Evolutionary conservation across 2,113 vertebrate genomes (phyloP).

Genomic region (Pteronura brasiliensis): DNA sequence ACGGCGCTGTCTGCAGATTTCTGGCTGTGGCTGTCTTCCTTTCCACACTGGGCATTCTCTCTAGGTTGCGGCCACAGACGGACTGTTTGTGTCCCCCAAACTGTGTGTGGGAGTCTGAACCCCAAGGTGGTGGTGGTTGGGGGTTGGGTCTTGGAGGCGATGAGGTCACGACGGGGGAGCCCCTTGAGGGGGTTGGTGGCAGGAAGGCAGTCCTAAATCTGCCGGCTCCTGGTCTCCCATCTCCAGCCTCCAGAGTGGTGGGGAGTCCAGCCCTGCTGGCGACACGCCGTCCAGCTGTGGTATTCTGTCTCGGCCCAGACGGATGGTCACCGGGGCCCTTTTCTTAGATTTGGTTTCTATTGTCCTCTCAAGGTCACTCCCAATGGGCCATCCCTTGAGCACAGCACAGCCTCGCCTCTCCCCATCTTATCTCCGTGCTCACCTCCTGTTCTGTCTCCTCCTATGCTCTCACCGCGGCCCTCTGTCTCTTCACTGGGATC

Average conservation of each 20-base stretch:
- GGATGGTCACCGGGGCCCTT: not conserved
- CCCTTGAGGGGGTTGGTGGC: too few species aligned
- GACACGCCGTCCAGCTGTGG: too few species aligned
- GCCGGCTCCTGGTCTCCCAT: rapidly evolving
- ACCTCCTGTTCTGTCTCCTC: not conserved
- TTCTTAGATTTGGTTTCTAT: not conserved
- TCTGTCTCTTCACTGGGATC: not conserved
- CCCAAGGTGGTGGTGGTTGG: not conserved
- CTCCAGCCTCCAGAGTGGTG: not conserved
- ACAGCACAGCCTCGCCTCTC: not conserved
- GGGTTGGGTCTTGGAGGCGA: not conserved
- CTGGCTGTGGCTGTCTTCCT: not conserved
- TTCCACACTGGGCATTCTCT: not conserved
- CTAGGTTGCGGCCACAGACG: not conserved
- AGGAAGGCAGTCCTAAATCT: not conserved
- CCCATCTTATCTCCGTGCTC: not conserved
- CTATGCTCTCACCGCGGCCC: not conserved
- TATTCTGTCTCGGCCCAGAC: too few species aligned
- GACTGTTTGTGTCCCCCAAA: too few species aligned
- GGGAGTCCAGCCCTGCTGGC: not conserved
- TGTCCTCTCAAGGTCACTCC: not conserved
- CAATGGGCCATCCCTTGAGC: rapidly evolving
- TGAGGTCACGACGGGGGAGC: not conserved
- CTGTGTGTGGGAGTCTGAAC: not conserved
- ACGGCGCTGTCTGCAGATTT: not conserved